These are phyloP conservation scores for Hylaeus volcanicus DNA, from an alignment of 1,140 invertebrate species.

Conservation along the genomic window DNA sequence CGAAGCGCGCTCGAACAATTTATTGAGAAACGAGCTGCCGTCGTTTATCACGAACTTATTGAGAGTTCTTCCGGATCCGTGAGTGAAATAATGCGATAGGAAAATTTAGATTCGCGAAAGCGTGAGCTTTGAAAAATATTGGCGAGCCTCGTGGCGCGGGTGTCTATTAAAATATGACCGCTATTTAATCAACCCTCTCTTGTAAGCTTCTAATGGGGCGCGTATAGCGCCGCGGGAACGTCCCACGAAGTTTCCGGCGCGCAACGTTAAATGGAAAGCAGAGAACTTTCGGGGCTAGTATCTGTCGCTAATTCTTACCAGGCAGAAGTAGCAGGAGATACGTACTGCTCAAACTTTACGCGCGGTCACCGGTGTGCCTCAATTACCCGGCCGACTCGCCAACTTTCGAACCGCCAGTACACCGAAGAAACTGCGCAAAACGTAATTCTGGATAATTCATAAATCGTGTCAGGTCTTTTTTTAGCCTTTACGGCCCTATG, in stretches of 20 bases:
- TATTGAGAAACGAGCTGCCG: background rate
- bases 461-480: background rate
- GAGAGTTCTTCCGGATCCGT: background rate
- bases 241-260: constrained; percentile 1
- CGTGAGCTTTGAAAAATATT: background rate
- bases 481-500: background rate
- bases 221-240: background rate
- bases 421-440: background rate
- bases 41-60: constrained; percentile 6
- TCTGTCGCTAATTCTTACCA: constrained; percentile 14
- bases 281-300: constrained; percentile 8
- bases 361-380: constrained; percentile 1
- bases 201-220: constrained; percentile 10
- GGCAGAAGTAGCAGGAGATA: constrained; percentile 11
- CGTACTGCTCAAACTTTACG: background rate
- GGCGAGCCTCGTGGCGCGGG: background rate
- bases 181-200: constrained; percentile 15
- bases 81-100: constrained; percentile 6
- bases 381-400: background rate
- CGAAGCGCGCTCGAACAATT: background rate
- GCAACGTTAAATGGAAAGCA: constrained; percentile 14
- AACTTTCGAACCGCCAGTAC: background rate
- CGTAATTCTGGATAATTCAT: background rate
- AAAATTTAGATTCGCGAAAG: background rate
- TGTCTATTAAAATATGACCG: constrained; percentile 8